phyloP scores from a whole-genome alignment of 2,113 vertebrate species.

The Urocolius indicus region DNA sequence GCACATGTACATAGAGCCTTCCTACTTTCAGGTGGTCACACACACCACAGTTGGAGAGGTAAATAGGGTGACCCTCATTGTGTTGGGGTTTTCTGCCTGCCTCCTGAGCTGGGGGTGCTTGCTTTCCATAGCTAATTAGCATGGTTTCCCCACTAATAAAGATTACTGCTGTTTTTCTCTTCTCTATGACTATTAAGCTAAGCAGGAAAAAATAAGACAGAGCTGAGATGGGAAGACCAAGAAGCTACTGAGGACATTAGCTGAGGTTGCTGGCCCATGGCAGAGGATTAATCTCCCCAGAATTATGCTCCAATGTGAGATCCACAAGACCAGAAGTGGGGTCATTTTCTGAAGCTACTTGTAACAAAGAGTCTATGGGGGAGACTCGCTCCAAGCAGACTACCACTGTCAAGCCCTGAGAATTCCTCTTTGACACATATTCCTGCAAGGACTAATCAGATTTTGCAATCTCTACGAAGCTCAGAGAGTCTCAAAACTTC shows the following conservation, averaged over 20 bases:
- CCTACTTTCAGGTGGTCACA: neutral
- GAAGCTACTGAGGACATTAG: neutral
- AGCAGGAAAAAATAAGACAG: neutral
- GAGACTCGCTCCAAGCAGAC: accelerated
- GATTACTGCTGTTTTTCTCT: neutral
- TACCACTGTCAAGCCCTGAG: accelerated
- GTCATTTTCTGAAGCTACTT: neutral
- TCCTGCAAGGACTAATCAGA: accelerated
- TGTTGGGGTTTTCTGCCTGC: neutral
- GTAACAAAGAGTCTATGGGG: neutral
- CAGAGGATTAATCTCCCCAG: neutral
- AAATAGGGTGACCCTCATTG: neutral
- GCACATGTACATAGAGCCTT: accelerated
- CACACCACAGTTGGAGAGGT: neutral
- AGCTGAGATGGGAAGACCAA: neutral
- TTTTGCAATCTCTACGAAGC: neutral
- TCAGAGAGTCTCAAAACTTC: neutral
- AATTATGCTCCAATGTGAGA: neutral
- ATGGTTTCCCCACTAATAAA: neutral
- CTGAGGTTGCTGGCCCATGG: neutral
- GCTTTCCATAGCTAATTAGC: neutral
- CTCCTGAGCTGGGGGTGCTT: neutral
- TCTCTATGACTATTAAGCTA: neutral
- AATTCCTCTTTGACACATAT: neutral
- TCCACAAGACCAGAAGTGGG: neutral